These are phyloP conservation scores for Brotula barbata DNA, from an alignment of 2,797 vertebrate genomes.

Conservation along the genomic window DNA sequence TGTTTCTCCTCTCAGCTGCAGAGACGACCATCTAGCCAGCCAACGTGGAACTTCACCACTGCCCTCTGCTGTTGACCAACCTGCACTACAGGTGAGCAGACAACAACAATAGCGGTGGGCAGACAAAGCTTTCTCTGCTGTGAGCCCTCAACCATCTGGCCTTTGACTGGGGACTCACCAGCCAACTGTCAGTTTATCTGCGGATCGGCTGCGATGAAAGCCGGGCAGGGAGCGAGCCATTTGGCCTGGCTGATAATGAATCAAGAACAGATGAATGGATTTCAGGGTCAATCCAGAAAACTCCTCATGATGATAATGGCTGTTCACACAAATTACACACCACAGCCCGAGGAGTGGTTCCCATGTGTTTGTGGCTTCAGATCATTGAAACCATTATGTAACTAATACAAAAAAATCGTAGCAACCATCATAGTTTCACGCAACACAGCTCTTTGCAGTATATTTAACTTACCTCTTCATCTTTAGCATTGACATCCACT, in stretches of 20 bases:
- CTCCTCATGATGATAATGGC: slow-evolving; percentile 46
- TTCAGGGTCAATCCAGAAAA: slow-evolving; percentile 57
- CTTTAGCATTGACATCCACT: slow-evolving; percentile 89
- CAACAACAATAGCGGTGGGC: slow-evolving; percentile 34
- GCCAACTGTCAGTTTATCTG: slow-evolving; percentile 59
- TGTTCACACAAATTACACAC: slow-evolving; percentile 35
- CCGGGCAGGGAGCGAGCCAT: slow-evolving; percentile 49
- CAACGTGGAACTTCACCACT: slow-evolving; percentile 68
- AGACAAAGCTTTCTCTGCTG: slow-evolving; percentile 57
- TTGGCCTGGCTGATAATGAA: slow-evolving; percentile 62
- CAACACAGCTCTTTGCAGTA: slow-evolving; percentile 5
- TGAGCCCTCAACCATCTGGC: slow-evolving; percentile 63
- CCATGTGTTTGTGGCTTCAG: slow-evolving; percentile 23
- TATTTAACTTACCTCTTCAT: slow-evolving; percentile 88
- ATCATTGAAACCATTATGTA: slow-evolving; percentile 46
- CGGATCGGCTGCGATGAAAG: slow-evolving; percentile 51
- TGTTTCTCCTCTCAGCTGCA: background rate
- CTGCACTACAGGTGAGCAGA: slow-evolving; percentile 42
- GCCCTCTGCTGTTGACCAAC: slow-evolving; percentile 73
- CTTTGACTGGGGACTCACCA: slow-evolving; percentile 51
- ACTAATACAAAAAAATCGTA: slow-evolving; percentile 15
- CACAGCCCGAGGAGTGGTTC: slow-evolving; percentile 25
- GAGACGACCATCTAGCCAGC: too few species aligned
- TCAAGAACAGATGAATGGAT: slow-evolving; percentile 61
- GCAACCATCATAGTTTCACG: slow-evolving; percentile 15